phyloP scores from a whole-genome alignment of 2,797 vertebrate species.

The Pempheris klunzingeri region DNA sequence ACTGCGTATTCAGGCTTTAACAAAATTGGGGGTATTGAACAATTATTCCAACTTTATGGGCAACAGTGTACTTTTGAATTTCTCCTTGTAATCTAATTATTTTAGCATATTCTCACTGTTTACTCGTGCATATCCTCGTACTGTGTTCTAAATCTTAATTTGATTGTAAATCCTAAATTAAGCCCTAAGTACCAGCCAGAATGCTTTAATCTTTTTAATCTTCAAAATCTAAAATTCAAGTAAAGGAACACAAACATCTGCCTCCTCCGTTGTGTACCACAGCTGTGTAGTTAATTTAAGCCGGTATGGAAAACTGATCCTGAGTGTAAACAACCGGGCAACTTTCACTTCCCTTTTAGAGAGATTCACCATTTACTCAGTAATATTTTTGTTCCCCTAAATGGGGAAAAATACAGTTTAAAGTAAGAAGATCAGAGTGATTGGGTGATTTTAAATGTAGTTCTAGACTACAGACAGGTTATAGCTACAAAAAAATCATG shows the following conservation, averaged over 20 bases:
- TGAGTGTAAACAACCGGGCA: slow-evolving; percentile 73
- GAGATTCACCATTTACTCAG: neutral
- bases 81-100: neutral
- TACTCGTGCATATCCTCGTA: neutral
- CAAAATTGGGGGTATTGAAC: too few species aligned
- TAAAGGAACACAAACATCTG: slow-evolving; percentile 48
- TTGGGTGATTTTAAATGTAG: neutral
- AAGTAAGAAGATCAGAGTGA: neutral
- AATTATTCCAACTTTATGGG: too few species aligned
- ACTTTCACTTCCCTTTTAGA: slow-evolving; percentile 79
- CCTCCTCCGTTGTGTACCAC: slow-evolving; percentile 21
- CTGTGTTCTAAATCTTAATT: neutral
- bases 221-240: neutral
- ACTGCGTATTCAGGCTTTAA: too few species aligned
- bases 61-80: too few species aligned
- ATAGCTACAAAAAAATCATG: too few species aligned
- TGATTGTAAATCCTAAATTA: neutral
- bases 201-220: neutral
- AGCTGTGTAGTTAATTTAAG: slow-evolving; percentile 75
- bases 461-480: neutral
- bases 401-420: neutral
- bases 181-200: neutral
- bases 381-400: slow-evolving; percentile 18
- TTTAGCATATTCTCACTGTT: neutral
- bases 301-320: slow-evolving; percentile 71